Base-by-base conservation (phyloP, 2,113 vertebrate genomes). In the Peromyscus leucopus region DNA sequence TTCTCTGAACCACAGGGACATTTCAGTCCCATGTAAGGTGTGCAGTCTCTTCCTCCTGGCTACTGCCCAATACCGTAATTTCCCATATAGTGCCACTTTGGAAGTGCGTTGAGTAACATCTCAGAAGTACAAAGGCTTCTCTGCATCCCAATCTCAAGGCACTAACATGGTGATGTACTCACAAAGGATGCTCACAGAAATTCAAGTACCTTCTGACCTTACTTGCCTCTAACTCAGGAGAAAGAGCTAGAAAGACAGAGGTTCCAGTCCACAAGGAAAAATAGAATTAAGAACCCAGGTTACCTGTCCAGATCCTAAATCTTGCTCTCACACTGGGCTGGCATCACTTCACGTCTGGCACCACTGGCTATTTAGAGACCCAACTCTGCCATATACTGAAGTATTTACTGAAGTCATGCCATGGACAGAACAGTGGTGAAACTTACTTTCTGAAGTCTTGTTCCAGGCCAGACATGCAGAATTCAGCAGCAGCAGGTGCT, bases 21-120 rank as follows among this genome's bases (percentile, higher is more conserved):
- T 95, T 91, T 97, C 86, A 93, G 91, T 97, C 86, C 89, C 24
- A 5, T 85, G 84, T 72, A 93, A 95, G 92, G 85, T 78, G n/a
- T 67, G 93, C 22, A 80, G 42, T 69, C 63, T 95, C 91, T 97
- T 97, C 97, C 97, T 95, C 78, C 69, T 97, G 97, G 98, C 97
- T 87, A 84, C 79, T 86, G 51, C 88, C 92, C 92, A 95, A 28
- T 97, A 91, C 94, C 15, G 2, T 95, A 95, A 79, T 93, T 98
- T 28, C 80, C 82, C 88, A 91, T 83, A 67, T 65, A 97, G 72
- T 69, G 67, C 59, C 82, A 59, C 76, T 86, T 80, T 39, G 8
- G 92, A 88, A 96, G 79, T 67, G 42, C 75, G 82, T 90, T 36
- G 7, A 28, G 57, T 46, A 93, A 79, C 26, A 72, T 63, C 21